phyloP scores from a whole-genome alignment of 2,113 vertebrate species.

The Cynopterus brachyotis region DNA sequence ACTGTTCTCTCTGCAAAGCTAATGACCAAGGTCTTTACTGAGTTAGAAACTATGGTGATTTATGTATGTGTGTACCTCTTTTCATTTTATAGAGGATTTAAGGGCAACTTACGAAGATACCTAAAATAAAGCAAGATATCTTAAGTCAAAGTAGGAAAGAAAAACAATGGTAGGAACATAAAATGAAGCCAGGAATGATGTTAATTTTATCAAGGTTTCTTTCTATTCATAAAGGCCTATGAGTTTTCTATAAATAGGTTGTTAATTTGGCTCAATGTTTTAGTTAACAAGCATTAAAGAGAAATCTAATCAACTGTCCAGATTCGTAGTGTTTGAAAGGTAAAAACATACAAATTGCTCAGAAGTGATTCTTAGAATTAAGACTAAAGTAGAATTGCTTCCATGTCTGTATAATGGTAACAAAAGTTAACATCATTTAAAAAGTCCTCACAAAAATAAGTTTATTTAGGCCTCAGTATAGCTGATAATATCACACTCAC shows the following conservation, averaged over 20 bases:
- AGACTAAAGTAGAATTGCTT: slow-evolving; percentile 9
- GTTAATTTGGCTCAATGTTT: slow-evolving; percentile 3
- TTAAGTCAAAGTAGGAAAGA: slow-evolving; percentile 14
- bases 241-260: neutral
- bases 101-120: neutral
- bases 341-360: neutral
- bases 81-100: slow-evolving; percentile 53
- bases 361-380: slow-evolving; percentile 29
- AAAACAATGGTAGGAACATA: slow-evolving; percentile 34
- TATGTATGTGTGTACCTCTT: slow-evolving; percentile 8
- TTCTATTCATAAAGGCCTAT: neutral
- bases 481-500: neutral
- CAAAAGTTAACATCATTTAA: neutral
- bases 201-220: slow-evolving; percentile 30
- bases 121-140: slow-evolving; percentile 38
- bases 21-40: neutral
- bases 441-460: neutral
- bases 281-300: neutral
- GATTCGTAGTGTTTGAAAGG: neutral
- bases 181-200: slow-evolving; percentile 21
- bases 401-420: neutral
- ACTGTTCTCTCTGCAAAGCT: neutral
- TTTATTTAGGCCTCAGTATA: neutral
- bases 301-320: neutral
- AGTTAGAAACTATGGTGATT: slow-evolving; percentile 10